These are phyloP conservation scores for Campylorhamphus procurvoides DNA, from an alignment of 2,113 vertebrate species.

Conservation along the genomic window DNA sequence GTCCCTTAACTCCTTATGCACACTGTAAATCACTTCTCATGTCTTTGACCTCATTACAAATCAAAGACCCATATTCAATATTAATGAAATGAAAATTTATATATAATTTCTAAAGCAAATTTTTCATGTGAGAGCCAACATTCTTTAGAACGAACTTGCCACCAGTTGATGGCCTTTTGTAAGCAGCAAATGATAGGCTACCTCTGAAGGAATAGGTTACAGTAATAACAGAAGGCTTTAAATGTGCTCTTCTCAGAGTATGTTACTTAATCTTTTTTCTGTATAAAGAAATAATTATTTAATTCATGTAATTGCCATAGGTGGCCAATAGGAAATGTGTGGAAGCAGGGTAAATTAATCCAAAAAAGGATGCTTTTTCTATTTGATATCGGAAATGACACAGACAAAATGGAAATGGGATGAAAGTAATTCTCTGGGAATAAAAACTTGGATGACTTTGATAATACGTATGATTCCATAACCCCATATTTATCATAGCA, in stretches of 20 bases:
- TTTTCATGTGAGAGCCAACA: neutral
- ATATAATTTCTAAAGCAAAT: slow-evolving; percentile 19
- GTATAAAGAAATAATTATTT: neutral
- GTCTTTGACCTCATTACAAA: slow-evolving; percentile 47
- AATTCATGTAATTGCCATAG: neutral
- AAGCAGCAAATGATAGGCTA: neutral
- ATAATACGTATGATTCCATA: neutral
- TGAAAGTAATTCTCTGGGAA: neutral
- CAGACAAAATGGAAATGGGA: neutral
- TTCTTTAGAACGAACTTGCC: neutral
- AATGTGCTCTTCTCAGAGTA: neutral
- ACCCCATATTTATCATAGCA: neutral
- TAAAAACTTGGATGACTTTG: neutral
- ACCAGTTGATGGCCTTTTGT: neutral
- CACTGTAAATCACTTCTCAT: slow-evolving; percentile 35
- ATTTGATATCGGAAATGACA: neutral
- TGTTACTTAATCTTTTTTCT: neutral
- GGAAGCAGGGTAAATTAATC: neutral
- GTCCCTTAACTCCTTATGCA: slow-evolving; percentile 5
- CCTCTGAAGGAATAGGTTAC: neutral
- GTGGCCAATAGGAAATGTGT: neutral
- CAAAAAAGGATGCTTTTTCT: neutral
- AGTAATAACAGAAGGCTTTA: neutral
- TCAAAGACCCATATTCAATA: neutral
- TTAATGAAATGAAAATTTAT: slow-evolving; percentile 38